Base-by-base conservation (phyloP, 2,797 vertebrate genomes). In the Schizopygopsis pylzovi region DNA sequence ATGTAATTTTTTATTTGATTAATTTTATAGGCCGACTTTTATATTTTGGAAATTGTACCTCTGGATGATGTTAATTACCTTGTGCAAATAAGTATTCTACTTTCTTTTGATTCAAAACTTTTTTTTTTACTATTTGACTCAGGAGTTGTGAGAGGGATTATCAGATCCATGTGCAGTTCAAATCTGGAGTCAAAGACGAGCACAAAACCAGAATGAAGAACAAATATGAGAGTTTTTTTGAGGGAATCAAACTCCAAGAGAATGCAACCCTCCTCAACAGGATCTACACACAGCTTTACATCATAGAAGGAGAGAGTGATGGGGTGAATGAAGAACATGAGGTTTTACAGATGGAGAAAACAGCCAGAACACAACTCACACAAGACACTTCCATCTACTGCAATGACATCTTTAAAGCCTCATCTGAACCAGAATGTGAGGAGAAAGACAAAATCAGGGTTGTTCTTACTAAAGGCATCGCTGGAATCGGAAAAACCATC, bases 261-360 rank as follows among this genome's bases (percentile, higher is more conserved):
- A 59, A 59, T 59, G 56, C n/a, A 59, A 59, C 56, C 9, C 56
- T 59, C 8, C 56, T 59, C 9, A 59, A 59, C 56, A 59, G 56
- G 8, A 59, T 59, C 22, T 59, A 59, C 56, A 59, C 56, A 59
- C 56, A 59, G 22, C 56, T 59, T 10, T 59, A 59, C 22, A 59
- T 59, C 56, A 59, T 59, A 59, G 56, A 59, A n/a, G 56, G 56
- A n/a, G 56, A 59, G 56, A n/a, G 56, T 59, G 56, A 59, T n/a
- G 56, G 56, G 11, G 56, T 59, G 56, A 59, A 59, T 59, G 56
- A 59, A 59, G 56, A 59, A 59, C 56, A 59, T 59, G 56, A 59
- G 9, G 22, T 59, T 59, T 59, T 59, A 59, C 56, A 59, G 22
- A 59, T 59, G 56, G 56, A 59, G 22, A 59, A 59, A 59, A n/a